Base-by-base conservation (phyloP, 2,888 invertebrate species). In the Lycocerus yunnanus region DNA sequence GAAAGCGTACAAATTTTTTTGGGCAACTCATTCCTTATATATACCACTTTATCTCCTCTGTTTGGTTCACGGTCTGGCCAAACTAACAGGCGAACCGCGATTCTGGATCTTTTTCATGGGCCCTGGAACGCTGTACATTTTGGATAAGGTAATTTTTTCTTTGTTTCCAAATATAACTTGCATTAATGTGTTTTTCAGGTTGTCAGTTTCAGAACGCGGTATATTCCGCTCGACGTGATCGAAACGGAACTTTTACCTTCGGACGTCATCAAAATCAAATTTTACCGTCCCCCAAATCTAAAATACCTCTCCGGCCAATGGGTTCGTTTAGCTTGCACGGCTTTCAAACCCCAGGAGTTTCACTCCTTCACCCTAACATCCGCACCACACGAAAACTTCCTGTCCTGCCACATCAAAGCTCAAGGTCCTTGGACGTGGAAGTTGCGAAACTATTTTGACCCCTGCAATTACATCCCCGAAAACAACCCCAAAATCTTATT, bases 341-440 rank as follows among this genome's bases (percentile, higher is more conserved):
- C 95, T 0, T 96, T 97, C 84, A 91, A 93, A 76, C 93, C 94
- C 10, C 93, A 94, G 82, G 98, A 98, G 86, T 97, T 95, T 87
- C 98, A 98, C 86, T 97, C 97, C 13, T 97, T 98, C 86, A 98
- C 98, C 0, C 87, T 98, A 68, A 98, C 98, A 0, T 98, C 97
- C 11, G 97, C 97, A 0, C 98, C 98, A 0, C 98, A 98, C 83
- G 97, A 98, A 86, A 97, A 97, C 86, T 96, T 93, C 86, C 89
- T 98, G 11, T 97, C 97, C 3, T 96, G 97, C 83, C 98, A 98
- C 85, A 98, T 98, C 79, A 98, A 98, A 85, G 93, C 93, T 0
- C 92, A 93, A 84, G 94, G 86, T 86, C 97, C 97, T 0, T 98
- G 97, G 97, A 98, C 98, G 0, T 98, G 97, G 97, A 97, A 98